Evolutionary conservation across 2,797 vertebrate species (phyloP).

Genomic region (Pyrocephalus nanus): DNA sequence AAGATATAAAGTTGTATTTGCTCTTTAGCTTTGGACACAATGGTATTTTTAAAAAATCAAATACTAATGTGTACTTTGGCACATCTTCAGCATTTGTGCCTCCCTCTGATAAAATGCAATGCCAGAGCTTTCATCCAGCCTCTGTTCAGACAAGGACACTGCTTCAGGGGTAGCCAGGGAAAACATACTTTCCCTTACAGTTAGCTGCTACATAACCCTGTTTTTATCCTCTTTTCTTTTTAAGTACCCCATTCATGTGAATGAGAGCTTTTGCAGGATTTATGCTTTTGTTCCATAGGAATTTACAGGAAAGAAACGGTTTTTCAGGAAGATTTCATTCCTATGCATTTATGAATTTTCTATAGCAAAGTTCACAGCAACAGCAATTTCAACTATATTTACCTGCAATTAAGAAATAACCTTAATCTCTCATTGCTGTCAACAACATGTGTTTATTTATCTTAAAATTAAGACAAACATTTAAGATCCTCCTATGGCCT

Average conservation of each 20-base stretch:
- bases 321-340: not conserved
- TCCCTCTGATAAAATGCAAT: not conserved
- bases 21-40: not conserved
- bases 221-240: not conserved
- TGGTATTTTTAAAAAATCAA: not conserved
- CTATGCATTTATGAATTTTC: not conserved
- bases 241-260: not conserved
- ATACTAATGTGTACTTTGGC: slow-evolving; percentile 38
- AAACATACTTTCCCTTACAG: not conserved
- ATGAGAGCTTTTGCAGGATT: not conserved
- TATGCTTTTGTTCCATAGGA: not conserved
- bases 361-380: not conserved
- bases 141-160: not conserved
- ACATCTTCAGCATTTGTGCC: not conserved
- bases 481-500: not conserved
- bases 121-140: not conserved
- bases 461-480: not conserved
- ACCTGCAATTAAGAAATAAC: not conserved
- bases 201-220: not conserved
- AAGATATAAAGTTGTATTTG: not conserved
- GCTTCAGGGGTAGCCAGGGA: not conserved
- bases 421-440: not conserved
- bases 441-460: not conserved
- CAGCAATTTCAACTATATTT: not conserved
- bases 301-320: not conserved